A percentile compares a stretch with the other conserved stretches of the same genome.
Evolutionary conservation across 2,797 vertebrate species (phyloP).

Genomic region (Gallinago stenura): DNA sequence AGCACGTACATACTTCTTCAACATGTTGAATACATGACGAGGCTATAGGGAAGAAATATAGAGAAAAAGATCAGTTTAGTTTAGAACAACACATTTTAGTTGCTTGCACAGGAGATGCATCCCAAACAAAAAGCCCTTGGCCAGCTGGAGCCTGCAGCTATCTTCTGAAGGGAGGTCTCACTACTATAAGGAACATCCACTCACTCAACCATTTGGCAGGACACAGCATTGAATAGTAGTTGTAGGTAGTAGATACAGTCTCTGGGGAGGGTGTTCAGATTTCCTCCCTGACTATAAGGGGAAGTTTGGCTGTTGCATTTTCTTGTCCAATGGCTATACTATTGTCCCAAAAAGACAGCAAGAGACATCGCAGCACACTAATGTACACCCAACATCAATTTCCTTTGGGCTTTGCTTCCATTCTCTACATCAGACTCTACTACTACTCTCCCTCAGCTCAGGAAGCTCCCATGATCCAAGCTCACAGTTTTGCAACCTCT

Average conservation of each 20-base stretch:
- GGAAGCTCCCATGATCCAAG: neutral
- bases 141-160: neutral
- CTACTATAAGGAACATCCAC: neutral
- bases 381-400: neutral
- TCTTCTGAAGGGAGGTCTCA: neutral
- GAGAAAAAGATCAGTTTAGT: neutral
- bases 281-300: neutral
- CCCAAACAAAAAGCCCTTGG: neutral
- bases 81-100: neutral
- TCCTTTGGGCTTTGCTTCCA: neutral
- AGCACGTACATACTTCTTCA: slow-evolving; percentile 96
- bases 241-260: neutral
- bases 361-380: neutral
- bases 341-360: neutral
- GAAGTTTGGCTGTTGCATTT: neutral
- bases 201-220: neutral
- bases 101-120: neutral
- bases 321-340: neutral
- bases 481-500: neutral
- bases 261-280: neutral
- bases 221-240: rapidly evolving
- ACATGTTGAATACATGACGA: slow-evolving; percentile 92
- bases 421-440: neutral
- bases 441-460: neutral
- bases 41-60: slow-evolving; percentile 77